These are phyloP conservation scores for Cyclophora albipunctata DNA, from an alignment of 2,888 invertebrate species.

Conservation along the genomic window DNA sequence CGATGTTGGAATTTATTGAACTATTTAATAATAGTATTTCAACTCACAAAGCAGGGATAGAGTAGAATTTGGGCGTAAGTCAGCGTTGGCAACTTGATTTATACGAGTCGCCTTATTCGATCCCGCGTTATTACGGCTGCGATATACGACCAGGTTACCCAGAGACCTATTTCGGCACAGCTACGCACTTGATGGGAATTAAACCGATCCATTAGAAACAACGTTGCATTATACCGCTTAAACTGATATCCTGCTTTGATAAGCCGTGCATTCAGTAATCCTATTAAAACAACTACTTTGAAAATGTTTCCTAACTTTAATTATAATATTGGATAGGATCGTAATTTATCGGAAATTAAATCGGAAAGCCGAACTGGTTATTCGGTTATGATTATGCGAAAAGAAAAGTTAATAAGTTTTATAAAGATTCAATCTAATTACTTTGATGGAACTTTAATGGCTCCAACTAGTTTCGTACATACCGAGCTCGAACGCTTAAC, in stretches of 20 bases:
- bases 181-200: slow-evolving; percentile 22
- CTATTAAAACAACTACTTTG: no score
- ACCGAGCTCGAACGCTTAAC: no score
- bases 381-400: no score
- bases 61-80: slow-evolving; percentile 25
- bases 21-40: slow-evolving; percentile 14
- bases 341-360: no score
- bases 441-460: no score
- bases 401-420: no score
- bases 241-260: slow-evolving; percentile 1
- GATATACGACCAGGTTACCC: slow-evolving; percentile 24
- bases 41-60: slow-evolving; percentile 21
- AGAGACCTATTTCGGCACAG: slow-evolving; percentile 22
- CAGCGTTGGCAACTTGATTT: slow-evolving; percentile 35
- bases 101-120: slow-evolving; percentile 34
- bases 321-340: no score
- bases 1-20: no score
- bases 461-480: no score
- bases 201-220: slow-evolving; percentile 13
- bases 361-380: no score
- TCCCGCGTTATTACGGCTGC: slow-evolving; percentile 28
- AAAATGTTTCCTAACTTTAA: no score
- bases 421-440: no score
- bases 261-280: neutral
- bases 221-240: slow-evolving; percentile 7